Percentiles rank a stretch among this genome's conserved stretches.
These are phyloP conservation scores for Neomicropteryx cornuta DNA, from an alignment of 1,140 invertebrate species.

Conservation along the genomic window DNA sequence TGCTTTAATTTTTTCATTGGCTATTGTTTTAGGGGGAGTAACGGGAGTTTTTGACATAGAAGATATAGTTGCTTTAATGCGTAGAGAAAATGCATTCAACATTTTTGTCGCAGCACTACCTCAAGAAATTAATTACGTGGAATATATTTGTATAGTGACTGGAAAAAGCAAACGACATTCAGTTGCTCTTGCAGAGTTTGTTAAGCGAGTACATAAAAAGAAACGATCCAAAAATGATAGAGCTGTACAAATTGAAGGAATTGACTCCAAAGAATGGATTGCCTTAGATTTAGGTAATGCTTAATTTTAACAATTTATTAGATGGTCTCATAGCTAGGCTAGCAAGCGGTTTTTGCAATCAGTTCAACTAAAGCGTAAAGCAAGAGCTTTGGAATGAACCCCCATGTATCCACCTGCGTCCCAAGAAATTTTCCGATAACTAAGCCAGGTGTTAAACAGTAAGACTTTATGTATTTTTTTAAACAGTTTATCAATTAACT, in stretches of 20 bases:
- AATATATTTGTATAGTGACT: slow-evolving; percentile 70
- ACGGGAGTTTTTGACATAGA: slow-evolving; percentile 79
- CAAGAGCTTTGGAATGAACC: too few relatives aligned
- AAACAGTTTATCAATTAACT: too few relatives aligned
- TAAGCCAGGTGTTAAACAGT: too few relatives aligned
- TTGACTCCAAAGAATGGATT: slow-evolving; percentile 68
- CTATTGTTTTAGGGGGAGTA: slow-evolving; percentile 59
- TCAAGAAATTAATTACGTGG: slow-evolving; percentile 62
- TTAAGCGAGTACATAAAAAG: slow-evolving; percentile 68
- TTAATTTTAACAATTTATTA: slow-evolving; percentile 6
- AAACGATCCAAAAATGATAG: slow-evolving; percentile 54
- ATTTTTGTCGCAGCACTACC: slow-evolving; percentile 75
- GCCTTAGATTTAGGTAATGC: slow-evolving; percentile 76
- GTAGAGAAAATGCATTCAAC: slow-evolving; percentile 65
- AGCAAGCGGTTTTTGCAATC: too few relatives aligned
- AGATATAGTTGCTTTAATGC: slow-evolving; percentile 67
- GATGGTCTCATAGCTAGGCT: background rate
- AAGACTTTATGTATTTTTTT: too few relatives aligned
- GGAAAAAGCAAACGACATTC: slow-evolving; percentile 65
- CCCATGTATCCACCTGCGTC: too few relatives aligned
- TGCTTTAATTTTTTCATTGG: too few relatives aligned
- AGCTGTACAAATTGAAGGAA: slow-evolving; percentile 67
- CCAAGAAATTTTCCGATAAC: too few relatives aligned
- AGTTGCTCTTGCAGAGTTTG: slow-evolving; percentile 59
- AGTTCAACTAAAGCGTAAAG: too few relatives aligned